Percentiles rank a stretch among this genome's conserved stretches.
Conservation (phyloP, 2,888 invertebrate species). For the Gymnocheta viridis region DNA sequence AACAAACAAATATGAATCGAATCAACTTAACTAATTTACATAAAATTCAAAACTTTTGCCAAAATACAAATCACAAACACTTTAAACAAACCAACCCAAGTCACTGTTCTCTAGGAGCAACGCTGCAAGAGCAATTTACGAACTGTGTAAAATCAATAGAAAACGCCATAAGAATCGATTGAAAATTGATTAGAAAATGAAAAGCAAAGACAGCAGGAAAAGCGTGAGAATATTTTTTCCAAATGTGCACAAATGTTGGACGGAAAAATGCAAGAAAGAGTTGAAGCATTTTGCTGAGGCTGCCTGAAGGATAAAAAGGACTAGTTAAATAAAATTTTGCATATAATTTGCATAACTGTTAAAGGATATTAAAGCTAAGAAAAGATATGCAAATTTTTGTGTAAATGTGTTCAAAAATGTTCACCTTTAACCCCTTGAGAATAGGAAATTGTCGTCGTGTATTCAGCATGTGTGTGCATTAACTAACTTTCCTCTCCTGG, state of each 20-base stretch:
- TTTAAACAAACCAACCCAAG: conserved; percentile 41
- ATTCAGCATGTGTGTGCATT: background rate
- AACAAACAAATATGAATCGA: background rate
- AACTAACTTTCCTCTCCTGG: background rate
- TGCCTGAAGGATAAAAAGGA: background rate
- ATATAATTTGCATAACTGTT: conserved; percentile 63
- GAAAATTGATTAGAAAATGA: conserved; percentile 62
- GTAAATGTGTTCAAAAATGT: conserved; percentile 32
- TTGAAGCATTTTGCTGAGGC: conserved; percentile 5
- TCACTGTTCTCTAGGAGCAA: background rate
- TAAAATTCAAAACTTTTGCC: conserved; percentile 32
- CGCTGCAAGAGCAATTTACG: conserved; percentile 35
- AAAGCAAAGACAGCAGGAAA: conserved; percentile 41
- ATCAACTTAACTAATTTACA: conserved; percentile 45
- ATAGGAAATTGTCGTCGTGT: background rate
- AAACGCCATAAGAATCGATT: conserved; percentile 56
- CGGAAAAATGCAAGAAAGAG: conserved; percentile 10
- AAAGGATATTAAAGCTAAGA: conserved; percentile 34
- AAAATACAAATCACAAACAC: conserved; percentile 49
- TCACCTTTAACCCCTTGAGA: conserved; percentile 50
- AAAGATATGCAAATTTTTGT: conserved; percentile 59
- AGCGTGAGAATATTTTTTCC: conserved; percentile 53
- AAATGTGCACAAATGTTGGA: conserved; percentile 7
- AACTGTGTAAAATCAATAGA: conserved; percentile 47
- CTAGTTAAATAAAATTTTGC: conserved; percentile 34